Evolutionary conservation across 2,113 vertebrate species (phyloP), one percentile per base, ranked within the genome.

Genomic region (Spizaetus ornatus): DNA sequence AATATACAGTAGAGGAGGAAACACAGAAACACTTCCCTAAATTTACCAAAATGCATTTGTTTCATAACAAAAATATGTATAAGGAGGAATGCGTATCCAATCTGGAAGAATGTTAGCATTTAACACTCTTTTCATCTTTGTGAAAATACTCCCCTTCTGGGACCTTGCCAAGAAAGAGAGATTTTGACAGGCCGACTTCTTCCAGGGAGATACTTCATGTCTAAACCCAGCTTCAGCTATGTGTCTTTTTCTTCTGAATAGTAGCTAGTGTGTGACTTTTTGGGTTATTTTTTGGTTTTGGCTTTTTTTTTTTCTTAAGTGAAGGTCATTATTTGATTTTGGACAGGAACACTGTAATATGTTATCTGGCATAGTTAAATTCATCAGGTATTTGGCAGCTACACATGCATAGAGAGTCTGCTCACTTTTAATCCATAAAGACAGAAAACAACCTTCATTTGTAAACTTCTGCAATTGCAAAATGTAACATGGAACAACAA

Each of bases 41-140:
- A 90, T 92, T 88, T 93, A 93, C 82, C 72, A 69, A 97, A 97
- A 97, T 83, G 74, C 47, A 67, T 93, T 96, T 95, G 76, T 95
- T 97, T 97, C 85, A 86, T 93, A 93, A 94, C 85, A 94, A 86
- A 97, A 97, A 94, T 93, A 92, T 95, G 85, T 95, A 79, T 82
- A 86, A 86, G 36, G 78, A 90, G 88, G 93, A 97, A 95, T 95
- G 91, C 22, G 0, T 85, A 93, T 88, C 92, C 90, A 96, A 91
- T 94, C 83, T 93, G 94, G 77, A 97, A 94, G 92, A 95, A 96
- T 88, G 92, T 90, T 94, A 97, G 55, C 82, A 62, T 95, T 94
- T 97, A 96, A 95, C 93, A 96, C 95, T 91, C 84, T 91, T 94
- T 94, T 96, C 90, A 97, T 93, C 95, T 95, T 77, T 78, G 74